These are phyloP conservation scores for Strigamia crassipes DNA, from an alignment of 2,888 invertebrate genomes.

Conservation along the genomic window DNA sequence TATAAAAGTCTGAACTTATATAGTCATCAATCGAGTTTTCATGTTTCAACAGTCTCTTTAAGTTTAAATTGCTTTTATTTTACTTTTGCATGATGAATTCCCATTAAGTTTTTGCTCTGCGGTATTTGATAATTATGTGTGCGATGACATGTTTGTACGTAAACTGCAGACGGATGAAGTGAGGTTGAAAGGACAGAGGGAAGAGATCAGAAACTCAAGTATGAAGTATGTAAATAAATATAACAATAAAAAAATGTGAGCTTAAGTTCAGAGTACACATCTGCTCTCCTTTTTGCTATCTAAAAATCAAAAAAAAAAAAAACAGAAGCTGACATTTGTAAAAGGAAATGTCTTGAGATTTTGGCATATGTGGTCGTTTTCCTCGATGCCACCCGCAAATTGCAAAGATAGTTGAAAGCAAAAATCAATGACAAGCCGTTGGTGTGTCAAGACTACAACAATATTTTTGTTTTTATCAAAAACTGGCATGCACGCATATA, in stretches of 20 bases:
- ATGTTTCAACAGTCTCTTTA: background rate
- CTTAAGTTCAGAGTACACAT: background rate
- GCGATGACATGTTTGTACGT: slow-evolving; percentile 6
- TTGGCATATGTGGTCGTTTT: slow-evolving; percentile 1
- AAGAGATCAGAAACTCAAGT: background rate
- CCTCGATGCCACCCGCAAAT: background rate
- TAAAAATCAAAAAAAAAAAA: background rate
- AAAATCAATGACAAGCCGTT: background rate
- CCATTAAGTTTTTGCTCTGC: background rate
- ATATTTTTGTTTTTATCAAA: background rate
- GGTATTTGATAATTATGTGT: background rate
- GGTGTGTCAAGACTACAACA: background rate
- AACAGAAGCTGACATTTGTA: background rate
- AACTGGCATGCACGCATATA: background rate
- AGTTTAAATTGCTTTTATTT: background rate
- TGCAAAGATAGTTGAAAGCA: slow-evolving; percentile 3
- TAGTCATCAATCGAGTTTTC: background rate
- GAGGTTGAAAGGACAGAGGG: background rate
- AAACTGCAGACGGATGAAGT: background rate
- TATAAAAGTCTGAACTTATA: background rate
- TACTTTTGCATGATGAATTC: slow-evolving; percentile 23
- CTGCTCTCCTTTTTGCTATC: background rate
- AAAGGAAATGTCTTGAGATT: background rate
- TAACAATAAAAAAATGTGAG: background rate
- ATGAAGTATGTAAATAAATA: background rate